Base-by-base conservation (phyloP, 2,888 invertebrate species). In the Mechanitis messenoides region DNA sequence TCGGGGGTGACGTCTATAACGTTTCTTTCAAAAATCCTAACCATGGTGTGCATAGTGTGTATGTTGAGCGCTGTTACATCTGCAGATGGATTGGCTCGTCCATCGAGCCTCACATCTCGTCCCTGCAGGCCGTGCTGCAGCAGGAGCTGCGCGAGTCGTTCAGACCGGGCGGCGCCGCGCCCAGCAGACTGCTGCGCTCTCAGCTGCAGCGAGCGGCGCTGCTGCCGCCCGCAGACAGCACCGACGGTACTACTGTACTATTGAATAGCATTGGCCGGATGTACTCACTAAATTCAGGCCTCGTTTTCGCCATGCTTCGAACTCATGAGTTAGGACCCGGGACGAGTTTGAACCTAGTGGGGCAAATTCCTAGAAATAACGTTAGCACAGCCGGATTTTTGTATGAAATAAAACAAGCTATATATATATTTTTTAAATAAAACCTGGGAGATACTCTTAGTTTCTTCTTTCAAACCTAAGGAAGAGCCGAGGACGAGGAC, bases 131-230 rank as follows among this genome's bases (percentile, higher is more conserved):
- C 1, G 95, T 98, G 0, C 96, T 97, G 74, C 91, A 98, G 45
- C 93, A 96, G 62, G 98, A 98, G 83, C 82, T 99, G 54, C 95
- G 98, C 73, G 92, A 94, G 45, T 96, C 98, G 75, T 98, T 98
- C 88, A 93, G 94, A 56, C 96, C 96, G 75, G 76, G 82, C 93
- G 55, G 91, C 3, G 92, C 92, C 58, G 93, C 94, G 0, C 95
- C 96, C 33, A 91, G 91, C 0, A 89, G 97, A 11, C 96, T 94
- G 75, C 86, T 97, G 58, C 91, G 95, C 59, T 97, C 97, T 2
- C 96, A 97, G 74, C 96, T 95, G 84, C 92, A 93, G 70, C 92
- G 93, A 76, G 77, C 81, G 12, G 87, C 93, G 47, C 92, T 92
- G 6, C 84, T 92, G 54, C 85, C 90, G 1, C 85, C 90, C 1